These are phyloP conservation scores for Onychostruthus taczanowskii DNA, from an alignment of 2,113 vertebrate species.

Conservation along the genomic window DNA sequence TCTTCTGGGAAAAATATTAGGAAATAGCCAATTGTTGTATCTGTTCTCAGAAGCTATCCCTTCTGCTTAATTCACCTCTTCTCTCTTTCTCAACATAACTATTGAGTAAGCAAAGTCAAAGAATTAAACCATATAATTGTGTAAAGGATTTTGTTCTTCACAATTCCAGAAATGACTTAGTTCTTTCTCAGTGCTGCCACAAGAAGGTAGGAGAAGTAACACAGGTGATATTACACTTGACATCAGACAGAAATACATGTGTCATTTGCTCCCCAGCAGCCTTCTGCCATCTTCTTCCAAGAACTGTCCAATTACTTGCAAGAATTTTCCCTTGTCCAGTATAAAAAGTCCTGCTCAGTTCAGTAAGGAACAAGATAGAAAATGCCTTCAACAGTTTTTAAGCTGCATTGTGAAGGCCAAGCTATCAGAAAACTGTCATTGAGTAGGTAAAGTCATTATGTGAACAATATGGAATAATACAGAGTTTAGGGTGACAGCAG, in stretches of 20 bases:
- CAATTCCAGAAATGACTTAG: neutral
- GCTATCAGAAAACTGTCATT: neutral
- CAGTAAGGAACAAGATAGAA: neutral
- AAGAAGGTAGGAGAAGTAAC: neutral
- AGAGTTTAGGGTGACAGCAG: neutral
- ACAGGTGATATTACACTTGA: neutral
- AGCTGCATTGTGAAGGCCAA: neutral
- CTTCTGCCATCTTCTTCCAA: neutral
- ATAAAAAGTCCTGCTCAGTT: neutral
- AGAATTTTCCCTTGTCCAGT: neutral
- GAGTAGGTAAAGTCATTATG: neutral
- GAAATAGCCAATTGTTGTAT: neutral
- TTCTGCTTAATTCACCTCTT: neutral
- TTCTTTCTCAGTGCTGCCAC: neutral
- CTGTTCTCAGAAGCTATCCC: neutral
- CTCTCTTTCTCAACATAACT: neutral
- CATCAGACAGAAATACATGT: neutral
- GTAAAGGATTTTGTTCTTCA: neutral
- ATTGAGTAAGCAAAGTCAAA: neutral
- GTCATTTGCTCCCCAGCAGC: neutral
- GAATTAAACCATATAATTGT: neutral
- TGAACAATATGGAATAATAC: neutral
- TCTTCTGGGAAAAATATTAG: neutral
- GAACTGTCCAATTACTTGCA: neutral
- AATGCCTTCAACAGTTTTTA: neutral